Evolutionary conservation across 1,140 invertebrate genomes (phyloP).

Genomic region (Trachelipus rathkii): DNA sequence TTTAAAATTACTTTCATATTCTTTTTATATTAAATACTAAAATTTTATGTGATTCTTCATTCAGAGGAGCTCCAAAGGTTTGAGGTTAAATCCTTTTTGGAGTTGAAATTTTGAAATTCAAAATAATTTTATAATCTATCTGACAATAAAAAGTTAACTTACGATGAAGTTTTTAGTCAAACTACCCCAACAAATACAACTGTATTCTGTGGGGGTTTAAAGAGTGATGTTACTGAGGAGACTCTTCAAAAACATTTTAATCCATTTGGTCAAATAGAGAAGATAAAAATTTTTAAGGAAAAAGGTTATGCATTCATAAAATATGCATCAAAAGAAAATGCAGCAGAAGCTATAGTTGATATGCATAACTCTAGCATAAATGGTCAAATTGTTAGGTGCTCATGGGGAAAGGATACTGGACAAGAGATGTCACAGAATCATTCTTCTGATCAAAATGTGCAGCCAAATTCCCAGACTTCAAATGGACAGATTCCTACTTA

Average conservation of each 20-base stretch:
- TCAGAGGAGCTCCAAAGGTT: too few species aligned
- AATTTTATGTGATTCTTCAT: too few species aligned
- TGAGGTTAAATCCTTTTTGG: too few species aligned
- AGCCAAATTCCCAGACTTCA: background rate
- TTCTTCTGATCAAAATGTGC: background rate
- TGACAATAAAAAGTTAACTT: constrained; percentile 52
- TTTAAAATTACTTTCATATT: too few species aligned
- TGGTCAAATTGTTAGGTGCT: constrained; percentile 57
- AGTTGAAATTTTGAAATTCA: constrained; percentile 49
- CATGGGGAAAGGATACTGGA: constrained; percentile 57
- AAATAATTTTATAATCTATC: too few species aligned
- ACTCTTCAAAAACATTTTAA: constrained; percentile 45
- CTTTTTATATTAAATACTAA: too few species aligned
- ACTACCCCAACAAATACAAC: constrained; percentile 58
- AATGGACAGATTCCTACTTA: constrained; percentile 32
- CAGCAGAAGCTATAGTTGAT: constrained; percentile 56
- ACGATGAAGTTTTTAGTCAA: constrained; percentile 57
- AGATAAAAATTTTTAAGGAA: constrained; percentile 59
- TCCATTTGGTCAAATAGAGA: constrained; percentile 56
- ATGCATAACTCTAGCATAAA: constrained; percentile 56
- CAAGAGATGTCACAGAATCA: constrained; percentile 26
- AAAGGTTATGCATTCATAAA: constrained; percentile 61
- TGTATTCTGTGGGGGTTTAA: constrained; percentile 58
- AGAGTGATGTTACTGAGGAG: constrained; percentile 45
- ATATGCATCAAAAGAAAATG: constrained; percentile 56